Evolutionary conservation across 23 tunicate species (phyloP).

Genomic region (Trididemnum miniatum): DNA sequence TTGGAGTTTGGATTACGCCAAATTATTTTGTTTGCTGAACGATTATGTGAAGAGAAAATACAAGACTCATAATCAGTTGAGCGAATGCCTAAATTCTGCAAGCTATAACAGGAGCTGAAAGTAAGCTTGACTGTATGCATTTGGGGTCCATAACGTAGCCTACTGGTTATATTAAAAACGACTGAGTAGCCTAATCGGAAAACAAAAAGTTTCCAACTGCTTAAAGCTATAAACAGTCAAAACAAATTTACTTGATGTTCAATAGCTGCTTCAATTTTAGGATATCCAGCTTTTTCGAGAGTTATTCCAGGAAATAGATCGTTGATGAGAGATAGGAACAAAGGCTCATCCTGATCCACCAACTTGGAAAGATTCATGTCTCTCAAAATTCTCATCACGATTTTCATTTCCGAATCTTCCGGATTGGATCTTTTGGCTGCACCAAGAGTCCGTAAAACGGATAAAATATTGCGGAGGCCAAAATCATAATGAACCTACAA

Average conservation of each 20-base stretch:
- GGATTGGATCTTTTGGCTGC: slow-evolving; percentile 92
- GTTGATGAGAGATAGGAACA: slow-evolving; percentile 92
- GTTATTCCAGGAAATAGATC: slow-evolving; percentile 93
- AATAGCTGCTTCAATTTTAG: slow-evolving; percentile 89
- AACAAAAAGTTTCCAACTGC: no score
- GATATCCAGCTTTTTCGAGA: slow-evolving; percentile 94
- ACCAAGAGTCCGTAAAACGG: slow-evolving; percentile 95
- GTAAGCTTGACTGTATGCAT: no score
- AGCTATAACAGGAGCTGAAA: no score
- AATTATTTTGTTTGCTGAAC: no score
- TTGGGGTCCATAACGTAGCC: no score
- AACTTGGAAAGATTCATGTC: slow-evolving; percentile 97
- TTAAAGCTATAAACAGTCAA: neutral
- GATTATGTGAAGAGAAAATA: no score
- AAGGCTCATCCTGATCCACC: slow-evolving; percentile 97
- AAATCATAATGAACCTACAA: slow-evolving; percentile 93
- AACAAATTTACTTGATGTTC: slow-evolving; percentile 62
- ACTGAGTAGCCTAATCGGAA: no score
- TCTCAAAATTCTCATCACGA: slow-evolving; percentile 94
- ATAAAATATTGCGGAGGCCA: slow-evolving; percentile 94
- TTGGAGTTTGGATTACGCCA: no score
- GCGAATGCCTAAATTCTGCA: no score
- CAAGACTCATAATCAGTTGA: no score
- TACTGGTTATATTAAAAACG: no score
- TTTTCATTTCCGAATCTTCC: slow-evolving; percentile 94